phyloP scores from a whole-genome alignment of 2,797 vertebrate genomes.

The Sebastes iracundus region DNA sequence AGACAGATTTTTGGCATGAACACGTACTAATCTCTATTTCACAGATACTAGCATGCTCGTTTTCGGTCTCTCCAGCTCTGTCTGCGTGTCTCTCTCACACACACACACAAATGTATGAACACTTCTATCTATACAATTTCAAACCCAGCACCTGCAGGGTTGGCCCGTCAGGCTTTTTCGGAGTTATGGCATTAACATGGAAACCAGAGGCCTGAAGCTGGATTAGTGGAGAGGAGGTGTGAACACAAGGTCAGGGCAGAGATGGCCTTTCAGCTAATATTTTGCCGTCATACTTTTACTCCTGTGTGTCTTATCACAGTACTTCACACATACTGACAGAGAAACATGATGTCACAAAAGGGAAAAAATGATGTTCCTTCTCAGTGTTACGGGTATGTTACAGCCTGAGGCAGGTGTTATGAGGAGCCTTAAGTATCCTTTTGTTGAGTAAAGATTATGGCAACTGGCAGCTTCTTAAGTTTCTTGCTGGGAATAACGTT shows the following conservation, averaged over 20 bases:
- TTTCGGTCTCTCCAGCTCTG: conserved; percentile 20
- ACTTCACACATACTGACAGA: neutral
- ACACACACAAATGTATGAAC: conserved; percentile 6
- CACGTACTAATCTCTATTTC: conserved; percentile 52
- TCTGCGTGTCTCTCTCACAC: neutral
- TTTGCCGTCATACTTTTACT: conserved; percentile 26
- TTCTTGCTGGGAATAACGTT: neutral
- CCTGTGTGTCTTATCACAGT: conserved; percentile 8
- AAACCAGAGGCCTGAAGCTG: conserved; percentile 68
- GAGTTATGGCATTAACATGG: conserved; percentile 64
- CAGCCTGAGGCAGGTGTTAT: conserved; percentile 16
- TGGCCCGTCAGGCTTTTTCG: conserved; percentile 45
- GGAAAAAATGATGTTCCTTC: neutral
- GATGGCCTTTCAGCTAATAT: conserved; percentile 56
- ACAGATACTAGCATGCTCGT: conserved; percentile 49
- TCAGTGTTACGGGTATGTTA: neutral
- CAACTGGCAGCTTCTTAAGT: conserved; percentile 3
- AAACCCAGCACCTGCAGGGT: conserved; percentile 72
- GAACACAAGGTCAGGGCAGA: conserved; percentile 74
- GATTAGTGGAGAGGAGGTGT: conserved; percentile 74
- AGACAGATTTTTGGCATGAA: conserved; percentile 42
- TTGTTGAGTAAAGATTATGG: neutral
- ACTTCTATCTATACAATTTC: conserved; percentile 30
- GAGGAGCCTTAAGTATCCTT: neutral
- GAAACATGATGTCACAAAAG: neutral